phyloP scores from a whole-genome alignment of 2,113 vertebrate species.

The Mastomys coucha region DNA sequence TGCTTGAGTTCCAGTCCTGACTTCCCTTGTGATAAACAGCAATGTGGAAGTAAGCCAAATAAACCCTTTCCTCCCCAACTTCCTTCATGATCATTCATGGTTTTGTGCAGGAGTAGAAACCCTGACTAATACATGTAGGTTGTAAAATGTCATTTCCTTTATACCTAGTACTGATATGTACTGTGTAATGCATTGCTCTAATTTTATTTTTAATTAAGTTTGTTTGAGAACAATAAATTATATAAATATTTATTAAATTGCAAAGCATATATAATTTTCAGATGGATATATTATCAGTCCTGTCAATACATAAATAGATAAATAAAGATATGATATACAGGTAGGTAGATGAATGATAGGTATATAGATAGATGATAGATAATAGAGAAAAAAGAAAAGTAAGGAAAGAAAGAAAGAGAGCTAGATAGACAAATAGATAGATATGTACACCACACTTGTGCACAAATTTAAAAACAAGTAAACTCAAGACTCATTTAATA shows the following conservation, averaged over 20 bases:
- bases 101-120: too few relatives aligned
- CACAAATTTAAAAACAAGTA: neutral
- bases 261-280: neutral
- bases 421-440: neutral
- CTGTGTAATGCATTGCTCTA: neutral
- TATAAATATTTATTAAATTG: neutral
- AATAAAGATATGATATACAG: neutral
- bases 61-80: too few relatives aligned
- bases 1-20: too few relatives aligned
- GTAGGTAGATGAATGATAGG: neutral
- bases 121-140: too few relatives aligned
- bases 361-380: neutral
- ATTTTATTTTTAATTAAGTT: neutral
- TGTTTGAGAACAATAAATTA: neutral
- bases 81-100: too few relatives aligned
- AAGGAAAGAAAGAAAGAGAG: neutral
- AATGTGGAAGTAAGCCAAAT: too few relatives aligned
- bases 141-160: neutral
- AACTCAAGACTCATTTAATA: neutral
- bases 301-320: neutral
- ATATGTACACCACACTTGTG: fast-evolving
- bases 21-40: too few relatives aligned
- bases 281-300: neutral
- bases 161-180: neutral
- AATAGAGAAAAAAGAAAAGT: neutral